phyloP scores from a whole-genome alignment of 1,140 invertebrate genomes.

The Dinothrombium tinctorium region DNA sequence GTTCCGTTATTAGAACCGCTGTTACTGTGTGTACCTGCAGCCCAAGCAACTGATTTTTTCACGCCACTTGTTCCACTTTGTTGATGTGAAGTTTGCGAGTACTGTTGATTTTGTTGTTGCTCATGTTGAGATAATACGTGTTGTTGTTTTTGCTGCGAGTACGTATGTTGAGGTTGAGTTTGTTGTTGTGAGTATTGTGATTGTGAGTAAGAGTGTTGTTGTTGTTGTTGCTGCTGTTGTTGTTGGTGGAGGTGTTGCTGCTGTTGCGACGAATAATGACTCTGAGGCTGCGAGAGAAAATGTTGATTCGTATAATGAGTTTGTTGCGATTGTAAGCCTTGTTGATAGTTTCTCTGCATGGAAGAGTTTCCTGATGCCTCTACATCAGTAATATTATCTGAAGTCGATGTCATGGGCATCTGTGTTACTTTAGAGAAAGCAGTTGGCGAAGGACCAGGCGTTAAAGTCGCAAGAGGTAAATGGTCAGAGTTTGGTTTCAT shows the following conservation, averaged over 20 bases:
- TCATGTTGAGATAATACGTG: neutral
- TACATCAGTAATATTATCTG: no score
- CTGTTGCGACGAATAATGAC: no score
- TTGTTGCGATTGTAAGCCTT: no score
- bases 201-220: neutral
- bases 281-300: no score
- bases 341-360: no score
- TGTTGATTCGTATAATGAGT: no score
- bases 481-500: neutral
- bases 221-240: neutral
- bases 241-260: neutral
- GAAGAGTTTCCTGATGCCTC: no score
- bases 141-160: neutral
- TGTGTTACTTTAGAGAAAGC: neutral
- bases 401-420: no score
- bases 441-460: neutral
- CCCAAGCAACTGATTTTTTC: constrained; percentile 1
- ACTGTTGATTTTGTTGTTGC: neutral
- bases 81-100: neutral
- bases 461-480: neutral
- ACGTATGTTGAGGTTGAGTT: neutral
- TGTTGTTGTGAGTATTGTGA: neutral
- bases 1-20: no score
- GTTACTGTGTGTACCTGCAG: neutral
- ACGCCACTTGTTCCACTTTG: neutral